phyloP scores from a whole-genome alignment of 2,888 invertebrate species.

The Agrotis ipsilon region DNA sequence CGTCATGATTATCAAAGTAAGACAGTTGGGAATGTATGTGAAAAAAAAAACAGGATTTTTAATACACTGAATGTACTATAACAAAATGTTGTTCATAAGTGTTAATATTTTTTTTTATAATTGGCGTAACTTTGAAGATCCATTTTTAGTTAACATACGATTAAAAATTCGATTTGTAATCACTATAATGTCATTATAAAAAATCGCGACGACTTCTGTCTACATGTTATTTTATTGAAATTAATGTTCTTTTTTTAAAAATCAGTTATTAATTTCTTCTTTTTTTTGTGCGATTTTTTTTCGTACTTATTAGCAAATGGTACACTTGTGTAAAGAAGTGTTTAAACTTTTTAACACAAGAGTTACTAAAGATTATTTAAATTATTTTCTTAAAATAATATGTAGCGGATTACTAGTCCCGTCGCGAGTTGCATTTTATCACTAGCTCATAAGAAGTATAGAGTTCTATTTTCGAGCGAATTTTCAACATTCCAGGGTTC shows the following conservation, averaged over 20 bases:
- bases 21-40: constrained; percentile 32
- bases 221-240: constrained; percentile 84
- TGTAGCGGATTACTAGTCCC: constrained; percentile 87
- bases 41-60: constrained; percentile 45
- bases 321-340: constrained; percentile 25
- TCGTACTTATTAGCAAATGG: constrained; percentile 38
- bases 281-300: constrained; percentile 12
- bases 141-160: constrained; percentile 66
- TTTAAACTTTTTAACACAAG: background rate
- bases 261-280: background rate
- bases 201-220: constrained; percentile 84
- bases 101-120: constrained; percentile 68
- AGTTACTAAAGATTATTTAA: constrained; percentile 45
- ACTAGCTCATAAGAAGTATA: constrained; percentile 81
- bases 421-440: constrained; percentile 87
- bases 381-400: constrained; percentile 78
- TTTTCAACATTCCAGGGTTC: constrained; percentile 89
- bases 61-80: constrained; percentile 64
- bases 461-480: constrained; percentile 82
- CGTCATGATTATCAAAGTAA: constrained; percentile 17
- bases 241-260: constrained; percentile 45
- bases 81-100: constrained; percentile 67
- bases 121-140: constrained; percentile 66
- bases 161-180: constrained; percentile 70
- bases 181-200: constrained; percentile 69